Evolutionary conservation across 1,140 invertebrate species (phyloP).

Genomic region (Mamestra configurata): DNA sequence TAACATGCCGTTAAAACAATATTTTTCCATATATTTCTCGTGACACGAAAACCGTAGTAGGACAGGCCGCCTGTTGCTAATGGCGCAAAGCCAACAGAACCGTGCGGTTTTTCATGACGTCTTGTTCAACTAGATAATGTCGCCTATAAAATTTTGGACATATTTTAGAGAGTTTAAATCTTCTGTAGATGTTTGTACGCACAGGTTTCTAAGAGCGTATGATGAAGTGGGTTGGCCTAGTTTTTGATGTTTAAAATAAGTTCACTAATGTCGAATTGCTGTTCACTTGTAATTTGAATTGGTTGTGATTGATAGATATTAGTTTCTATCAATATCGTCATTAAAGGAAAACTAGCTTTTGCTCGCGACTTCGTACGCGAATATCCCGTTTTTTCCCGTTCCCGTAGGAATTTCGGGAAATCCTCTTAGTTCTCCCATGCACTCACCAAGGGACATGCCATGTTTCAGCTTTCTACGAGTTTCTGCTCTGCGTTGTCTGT

Average conservation of each 20-base stretch:
- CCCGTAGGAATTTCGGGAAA: too few species aligned
- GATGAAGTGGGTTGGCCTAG: background rate
- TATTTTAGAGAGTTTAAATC: constrained; percentile 19
- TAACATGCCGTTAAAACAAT: constrained; percentile 39
- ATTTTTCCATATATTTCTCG: constrained; percentile 53
- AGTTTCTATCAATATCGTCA: too few species aligned
- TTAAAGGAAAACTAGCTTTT: too few species aligned
- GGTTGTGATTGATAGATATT: too few species aligned
- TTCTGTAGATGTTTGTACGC: background rate
- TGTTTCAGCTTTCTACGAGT: too few species aligned
- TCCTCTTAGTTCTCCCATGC: too few species aligned
- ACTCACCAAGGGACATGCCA: too few species aligned
- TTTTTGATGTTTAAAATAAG: background rate
- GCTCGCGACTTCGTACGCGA: too few species aligned
- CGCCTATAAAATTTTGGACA: constrained; percentile 45
- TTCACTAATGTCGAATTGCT: too few species aligned
- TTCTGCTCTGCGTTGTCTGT: too few species aligned
- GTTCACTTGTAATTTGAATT: too few species aligned
- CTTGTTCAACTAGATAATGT: constrained; percentile 43
- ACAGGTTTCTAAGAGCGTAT: background rate
- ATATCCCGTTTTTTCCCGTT: too few species aligned
- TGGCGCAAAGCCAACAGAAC: constrained; percentile 56
- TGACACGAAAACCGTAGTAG: constrained; percentile 46
- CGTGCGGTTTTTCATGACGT: constrained; percentile 52
- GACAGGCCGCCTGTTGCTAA: constrained; percentile 62